Percentiles rank a stretch among this genome's conserved stretches.
Evolutionary conservation across 30 jellyfish, hydroid and myxozoan genomes (phyloP).

Genomic region (Catostylus mosaicus): DNA sequence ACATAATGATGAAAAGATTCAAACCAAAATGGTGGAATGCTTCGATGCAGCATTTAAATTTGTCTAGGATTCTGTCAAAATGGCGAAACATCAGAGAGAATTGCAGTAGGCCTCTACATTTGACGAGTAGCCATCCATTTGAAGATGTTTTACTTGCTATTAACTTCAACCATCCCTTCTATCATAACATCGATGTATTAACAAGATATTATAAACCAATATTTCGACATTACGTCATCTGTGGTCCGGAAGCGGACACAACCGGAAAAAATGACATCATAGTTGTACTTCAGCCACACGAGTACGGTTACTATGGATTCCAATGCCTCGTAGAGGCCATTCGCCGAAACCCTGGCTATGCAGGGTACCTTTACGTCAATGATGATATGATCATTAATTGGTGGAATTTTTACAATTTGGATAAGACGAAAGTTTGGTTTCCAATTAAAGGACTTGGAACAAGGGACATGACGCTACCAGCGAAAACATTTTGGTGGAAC

Average conservation of each 20-base stretch:
- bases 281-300: slow-evolving; percentile 1
- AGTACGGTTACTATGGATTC: slow-evolving; percentile 56
- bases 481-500: slow-evolving; percentile 22
- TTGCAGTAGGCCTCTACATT: too few relatives aligned
- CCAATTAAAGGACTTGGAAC: not conserved
- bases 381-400: slow-evolving; percentile 75
- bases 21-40: too few relatives aligned
- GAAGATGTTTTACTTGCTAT: slow-evolving; percentile 33
- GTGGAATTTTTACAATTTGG: slow-evolving; percentile 60
- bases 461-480: not conserved
- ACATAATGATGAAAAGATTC: too few relatives aligned
- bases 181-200: slow-evolving; percentile 4
- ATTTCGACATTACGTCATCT: slow-evolving; percentile 26
- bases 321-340: slow-evolving; percentile 62
- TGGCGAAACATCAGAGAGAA: too few relatives aligned
- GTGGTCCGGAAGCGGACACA: slow-evolving; percentile 51
- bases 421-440: slow-evolving; percentile 33
- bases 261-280: slow-evolving; percentile 5
- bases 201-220: slow-evolving; percentile 19
- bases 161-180: slow-evolving; percentile 42
- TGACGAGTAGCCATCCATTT: too few relatives aligned
- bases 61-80: too few relatives aligned
- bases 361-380: slow-evolving; percentile 57
- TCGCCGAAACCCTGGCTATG: slow-evolving; percentile 53
- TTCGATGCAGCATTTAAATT: too few relatives aligned